A percentile compares a stretch with the other conserved stretches of the same genome.
Evolutionary conservation across 2,113 vertebrate genomes (phyloP).

Genomic region (Scopus umbretta): DNA sequence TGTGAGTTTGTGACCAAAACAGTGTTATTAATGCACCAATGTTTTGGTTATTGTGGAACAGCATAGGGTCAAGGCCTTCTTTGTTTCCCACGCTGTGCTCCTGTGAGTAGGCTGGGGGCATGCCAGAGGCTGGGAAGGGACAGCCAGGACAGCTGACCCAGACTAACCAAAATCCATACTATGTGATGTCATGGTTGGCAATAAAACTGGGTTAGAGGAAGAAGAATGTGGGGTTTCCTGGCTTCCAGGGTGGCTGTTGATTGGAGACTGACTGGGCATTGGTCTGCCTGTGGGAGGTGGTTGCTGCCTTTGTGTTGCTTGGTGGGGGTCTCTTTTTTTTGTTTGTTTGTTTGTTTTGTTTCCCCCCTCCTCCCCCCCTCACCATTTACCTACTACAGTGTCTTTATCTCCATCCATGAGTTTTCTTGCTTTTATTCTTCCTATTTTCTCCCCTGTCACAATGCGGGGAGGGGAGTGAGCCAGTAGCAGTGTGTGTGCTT

Average conservation of each 20-base stretch:
- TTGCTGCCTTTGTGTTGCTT: not conserved
- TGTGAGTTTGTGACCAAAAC: not conserved
- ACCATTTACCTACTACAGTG: not conserved
- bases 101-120: not conserved
- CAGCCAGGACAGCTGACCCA: not conserved
- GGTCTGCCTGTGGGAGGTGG: not conserved
- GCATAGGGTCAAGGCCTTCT: not conserved
- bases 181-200: not conserved
- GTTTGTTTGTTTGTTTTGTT: too few relatives aligned
- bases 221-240: not conserved
- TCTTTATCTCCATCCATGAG: not conserved
- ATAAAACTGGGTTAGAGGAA: not conserved
- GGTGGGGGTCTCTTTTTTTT: too few relatives aligned
- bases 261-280: not conserved
- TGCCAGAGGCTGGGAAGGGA: not conserved
- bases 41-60: not conserved
- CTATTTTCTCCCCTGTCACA: not conserved
- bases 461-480: not conserved
- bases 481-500: not conserved
- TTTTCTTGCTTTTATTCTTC: not conserved
- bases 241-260: not conserved
- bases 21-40: not conserved
- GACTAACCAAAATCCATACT: not conserved
- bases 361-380: too few relatives aligned
- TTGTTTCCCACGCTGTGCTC: not conserved